Conservation (phyloP, 2,888 invertebrate genomes). For the Drosophila neotestacea region DNA sequence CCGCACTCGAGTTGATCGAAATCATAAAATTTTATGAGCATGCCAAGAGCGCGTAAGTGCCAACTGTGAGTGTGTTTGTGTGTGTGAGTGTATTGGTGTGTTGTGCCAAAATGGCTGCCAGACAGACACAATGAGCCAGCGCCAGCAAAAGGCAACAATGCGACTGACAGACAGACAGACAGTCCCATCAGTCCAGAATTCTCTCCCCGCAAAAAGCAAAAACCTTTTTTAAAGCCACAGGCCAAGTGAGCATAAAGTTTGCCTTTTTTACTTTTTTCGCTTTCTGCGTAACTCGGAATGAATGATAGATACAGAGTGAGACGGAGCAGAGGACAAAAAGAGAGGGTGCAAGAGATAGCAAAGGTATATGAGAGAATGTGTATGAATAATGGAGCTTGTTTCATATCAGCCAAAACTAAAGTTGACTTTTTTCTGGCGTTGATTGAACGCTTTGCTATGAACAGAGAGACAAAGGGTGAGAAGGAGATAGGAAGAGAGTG, state of each 20-base stretch:
- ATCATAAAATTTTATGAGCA: constrained; percentile 82
- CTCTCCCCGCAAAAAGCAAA: constrained; percentile 9
- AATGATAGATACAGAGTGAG: constrained; percentile 37
- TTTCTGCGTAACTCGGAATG: constrained; percentile 36
- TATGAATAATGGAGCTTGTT: constrained; percentile 59
- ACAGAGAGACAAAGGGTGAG: constrained; percentile 1
- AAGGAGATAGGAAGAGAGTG: neutral
- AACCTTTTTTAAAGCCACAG: constrained; percentile 68
- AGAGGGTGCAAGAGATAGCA: neutral
- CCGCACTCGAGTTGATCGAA: constrained; percentile 83
- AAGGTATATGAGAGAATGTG: constrained; percentile 6
- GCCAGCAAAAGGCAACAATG: constrained; percentile 61
- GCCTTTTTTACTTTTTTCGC: constrained; percentile 17
- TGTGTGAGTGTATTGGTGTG: constrained; percentile 20
- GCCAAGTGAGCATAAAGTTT: constrained; percentile 67
- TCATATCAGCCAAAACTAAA: constrained; percentile 60
- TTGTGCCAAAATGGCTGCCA: constrained; percentile 50
- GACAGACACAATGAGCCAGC: constrained; percentile 49
- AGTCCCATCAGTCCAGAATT: constrained; percentile 32
- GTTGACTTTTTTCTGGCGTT: constrained; percentile 61
- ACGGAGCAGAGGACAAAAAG: neutral
- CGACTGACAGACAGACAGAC: constrained; percentile 43
- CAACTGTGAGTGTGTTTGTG: constrained; percentile 30
- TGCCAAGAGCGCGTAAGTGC: constrained; percentile 70
- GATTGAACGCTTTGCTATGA: constrained; percentile 44